Evolutionary conservation across 2,113 vertebrate genomes (phyloP).

Genomic region (Pelvicachromis taeniatus): DNA sequence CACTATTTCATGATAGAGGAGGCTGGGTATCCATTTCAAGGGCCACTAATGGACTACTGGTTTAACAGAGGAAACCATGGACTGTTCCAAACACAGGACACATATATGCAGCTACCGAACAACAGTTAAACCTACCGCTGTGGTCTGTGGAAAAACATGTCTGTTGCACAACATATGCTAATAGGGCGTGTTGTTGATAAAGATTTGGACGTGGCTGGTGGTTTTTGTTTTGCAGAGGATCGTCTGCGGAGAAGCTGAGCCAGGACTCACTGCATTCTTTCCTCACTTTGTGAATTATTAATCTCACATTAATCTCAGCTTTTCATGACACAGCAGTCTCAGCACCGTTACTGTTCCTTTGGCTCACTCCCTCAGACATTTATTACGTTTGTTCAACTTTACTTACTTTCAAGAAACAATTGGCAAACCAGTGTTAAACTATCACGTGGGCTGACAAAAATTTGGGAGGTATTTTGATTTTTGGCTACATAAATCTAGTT

Average conservation of each 20-base stretch:
- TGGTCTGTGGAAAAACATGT: background rate
- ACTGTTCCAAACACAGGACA: conserved; percentile 33
- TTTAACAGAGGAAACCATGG: conserved; percentile 32
- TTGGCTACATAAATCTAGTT: background rate
- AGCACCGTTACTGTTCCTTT: background rate
- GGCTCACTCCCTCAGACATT: background rate
- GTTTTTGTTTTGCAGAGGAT: background rate
- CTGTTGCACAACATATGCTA: background rate
- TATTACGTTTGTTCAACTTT: background rate
- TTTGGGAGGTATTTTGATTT: conserved; percentile 5
- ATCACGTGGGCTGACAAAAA: background rate
- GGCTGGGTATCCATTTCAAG: conserved; percentile 54
- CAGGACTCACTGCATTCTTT: background rate
- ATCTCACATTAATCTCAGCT: background rate
- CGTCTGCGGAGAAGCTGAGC: background rate
- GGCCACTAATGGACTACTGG: conserved; percentile 35
- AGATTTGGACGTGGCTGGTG: background rate
- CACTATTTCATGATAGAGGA: conserved; percentile 23
- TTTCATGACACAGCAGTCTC: background rate
- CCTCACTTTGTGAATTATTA: background rate
- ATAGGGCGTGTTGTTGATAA: background rate
- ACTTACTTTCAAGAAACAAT: background rate
- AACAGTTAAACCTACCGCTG: background rate
- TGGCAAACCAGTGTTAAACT: background rate
- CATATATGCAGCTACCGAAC: background rate